Conservation (phyloP, 2,797 vertebrate genomes). For the Microctenopoma steveboyesi region DNA sequence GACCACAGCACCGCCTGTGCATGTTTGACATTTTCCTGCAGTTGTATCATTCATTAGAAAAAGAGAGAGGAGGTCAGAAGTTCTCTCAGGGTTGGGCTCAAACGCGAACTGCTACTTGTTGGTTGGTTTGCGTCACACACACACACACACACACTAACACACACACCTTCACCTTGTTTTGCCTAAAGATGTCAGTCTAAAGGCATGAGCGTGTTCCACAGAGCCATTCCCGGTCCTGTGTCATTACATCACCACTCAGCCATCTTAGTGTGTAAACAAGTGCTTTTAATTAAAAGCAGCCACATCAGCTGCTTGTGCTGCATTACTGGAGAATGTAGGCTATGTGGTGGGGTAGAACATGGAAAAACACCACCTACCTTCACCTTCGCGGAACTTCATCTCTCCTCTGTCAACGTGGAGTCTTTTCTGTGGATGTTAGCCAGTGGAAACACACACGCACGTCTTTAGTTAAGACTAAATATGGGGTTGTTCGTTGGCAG, state of each 20-base stretch:
- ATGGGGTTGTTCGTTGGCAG: neutral
- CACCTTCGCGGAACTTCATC: neutral
- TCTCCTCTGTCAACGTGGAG: constrained; percentile 19
- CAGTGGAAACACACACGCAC: too few species aligned
- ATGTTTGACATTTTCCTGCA: neutral
- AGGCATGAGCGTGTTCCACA: constrained; percentile 21
- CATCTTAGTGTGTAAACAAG: constrained; percentile 75
- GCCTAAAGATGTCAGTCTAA: neutral
- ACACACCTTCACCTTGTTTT: too few species aligned
- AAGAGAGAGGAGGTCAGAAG: constrained; percentile 22
- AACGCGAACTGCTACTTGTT: constrained; percentile 1
- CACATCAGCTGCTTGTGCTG: constrained; percentile 22
- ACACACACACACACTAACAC: too few species aligned
- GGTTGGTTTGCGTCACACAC: constrained; percentile 10
- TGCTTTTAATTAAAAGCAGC: constrained; percentile 65
- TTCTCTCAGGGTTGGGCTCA: constrained; percentile 32
- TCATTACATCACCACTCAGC: constrained; percentile 79
- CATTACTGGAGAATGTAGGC: constrained; percentile 18
- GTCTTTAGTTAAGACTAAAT: too few species aligned
- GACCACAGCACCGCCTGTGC: neutral
- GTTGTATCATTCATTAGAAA: too few species aligned
- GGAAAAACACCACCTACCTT: neutral
- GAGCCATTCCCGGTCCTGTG: constrained; percentile 54
- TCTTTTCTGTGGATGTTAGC: neutral
- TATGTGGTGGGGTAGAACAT: neutral